phyloP scores from a whole-genome alignment of 1,140 invertebrate genomes.

The Rhopalosiphum padi region DNA sequence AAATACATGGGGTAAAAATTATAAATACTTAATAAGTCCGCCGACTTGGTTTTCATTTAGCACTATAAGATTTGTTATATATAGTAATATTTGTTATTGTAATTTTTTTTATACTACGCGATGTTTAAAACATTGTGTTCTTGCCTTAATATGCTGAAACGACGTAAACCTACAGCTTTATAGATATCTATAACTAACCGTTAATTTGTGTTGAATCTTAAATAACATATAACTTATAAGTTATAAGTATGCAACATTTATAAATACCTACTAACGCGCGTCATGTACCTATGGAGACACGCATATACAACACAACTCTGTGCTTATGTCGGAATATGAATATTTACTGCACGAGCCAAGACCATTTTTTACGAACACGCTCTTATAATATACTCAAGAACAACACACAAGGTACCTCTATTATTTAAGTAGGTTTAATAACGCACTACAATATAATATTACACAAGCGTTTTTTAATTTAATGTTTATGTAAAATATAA shows the following conservation, averaged over 20 bases:
- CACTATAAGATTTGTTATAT: background rate
- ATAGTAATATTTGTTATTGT: background rate
- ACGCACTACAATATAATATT: background rate
- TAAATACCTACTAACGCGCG: background rate
- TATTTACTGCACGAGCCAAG: background rate
- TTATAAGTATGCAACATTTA: background rate
- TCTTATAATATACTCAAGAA: background rate
- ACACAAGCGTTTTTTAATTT: constrained; percentile 6
- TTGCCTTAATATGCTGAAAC: background rate
- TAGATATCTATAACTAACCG: background rate
- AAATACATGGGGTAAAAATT: background rate
- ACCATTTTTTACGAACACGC: background rate
- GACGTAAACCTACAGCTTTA: background rate
- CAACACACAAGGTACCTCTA: background rate
- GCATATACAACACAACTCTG: background rate
- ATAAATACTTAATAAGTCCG: background rate
- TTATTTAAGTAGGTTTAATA: background rate
- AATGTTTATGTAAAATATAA: background rate
- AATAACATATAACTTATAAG: background rate
- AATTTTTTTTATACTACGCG: background rate
- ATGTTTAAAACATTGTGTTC: background rate
- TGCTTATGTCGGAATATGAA: background rate
- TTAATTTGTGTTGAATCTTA: background rate
- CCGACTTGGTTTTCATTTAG: background rate
- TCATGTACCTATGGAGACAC: background rate